Evolutionary conservation across 2,888 invertebrate genomes (phyloP), one percentile per base, ranked within the genome.

Genomic region (Xanthorhoe designata): DNA sequence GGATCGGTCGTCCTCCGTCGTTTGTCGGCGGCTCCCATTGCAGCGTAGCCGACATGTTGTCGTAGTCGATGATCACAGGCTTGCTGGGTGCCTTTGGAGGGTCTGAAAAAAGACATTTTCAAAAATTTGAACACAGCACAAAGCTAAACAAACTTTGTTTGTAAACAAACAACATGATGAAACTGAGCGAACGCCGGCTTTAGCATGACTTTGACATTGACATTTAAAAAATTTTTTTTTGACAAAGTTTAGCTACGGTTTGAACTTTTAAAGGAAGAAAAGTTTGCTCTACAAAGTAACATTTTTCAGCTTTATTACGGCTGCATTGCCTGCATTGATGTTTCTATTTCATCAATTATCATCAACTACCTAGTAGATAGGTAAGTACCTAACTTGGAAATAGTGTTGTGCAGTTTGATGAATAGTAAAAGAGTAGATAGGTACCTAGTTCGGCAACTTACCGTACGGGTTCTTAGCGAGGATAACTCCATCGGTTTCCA

Each of bases 391-490:
- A n/a, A n/a, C n/a, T n/a, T n/a, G n/a, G n/a, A n/a, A n/a, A n/a
- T n/a, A n/a, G n/a, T n/a, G n/a, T n/a, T n/a, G n/a, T n/a, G n/a
- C n/a, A n/a, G n/a, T n/a, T n/a, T n/a, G n/a, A n/a, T n/a, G n/a
- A n/a, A n/a, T n/a, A n/a, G n/a, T n/a, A n/a, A n/a, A n/a, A n/a
- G n/a, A n/a, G n/a, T n/a, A n/a, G n/a, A n/a, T 52, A 52, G 24
- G 24, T 52, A 52, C 17, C 24, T 29, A 29, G 8, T 8, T 3
- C 13, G 29, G 8, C 3, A 52, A 0, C 89, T 87, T 86, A 97
- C 97, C 98, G 85, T 98, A 99, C 59, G 99, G 99, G 95, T 99
- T 99, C 90, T 97, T 99, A 52, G 99, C 99, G 64, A 97, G 81
- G 76, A 99, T 98, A 54, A 97, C 95, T 72, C 98, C 97, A 54